phyloP scores from a whole-genome alignment of 2,888 invertebrate species.

The Euplexia lucipara region DNA sequence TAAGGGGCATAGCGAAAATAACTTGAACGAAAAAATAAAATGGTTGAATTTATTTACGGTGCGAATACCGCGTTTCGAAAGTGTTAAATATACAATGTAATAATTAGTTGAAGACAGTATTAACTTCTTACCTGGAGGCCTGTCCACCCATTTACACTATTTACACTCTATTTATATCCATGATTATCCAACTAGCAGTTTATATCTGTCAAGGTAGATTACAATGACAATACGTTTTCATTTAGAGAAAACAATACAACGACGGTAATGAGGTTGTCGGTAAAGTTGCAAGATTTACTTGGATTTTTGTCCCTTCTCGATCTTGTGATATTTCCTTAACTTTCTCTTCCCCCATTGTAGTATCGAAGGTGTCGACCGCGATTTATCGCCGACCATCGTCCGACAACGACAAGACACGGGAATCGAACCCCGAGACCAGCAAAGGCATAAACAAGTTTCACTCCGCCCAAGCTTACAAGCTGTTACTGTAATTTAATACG shows the following conservation, averaged over 20 bases:
- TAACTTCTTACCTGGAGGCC: slow-evolving; percentile 34
- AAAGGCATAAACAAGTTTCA: slow-evolving; percentile 75
- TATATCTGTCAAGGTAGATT: slow-evolving; percentile 53
- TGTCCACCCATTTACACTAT: slow-evolving; percentile 53
- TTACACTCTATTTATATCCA: slow-evolving; percentile 59
- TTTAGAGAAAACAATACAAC: slow-evolving; percentile 66
- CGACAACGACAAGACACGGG: slow-evolving; percentile 82
- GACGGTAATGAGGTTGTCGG: slow-evolving; percentile 58
- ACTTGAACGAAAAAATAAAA: slow-evolving; percentile 16
- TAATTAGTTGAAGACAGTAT: slow-evolving; percentile 47
- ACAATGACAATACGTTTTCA: slow-evolving; percentile 58
- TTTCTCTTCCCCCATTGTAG: slow-evolving; percentile 88
- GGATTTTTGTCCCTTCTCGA: slow-evolving; percentile 75
- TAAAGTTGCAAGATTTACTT: slow-evolving; percentile 67
- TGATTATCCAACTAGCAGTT: slow-evolving; percentile 49
- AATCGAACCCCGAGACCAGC: slow-evolving; percentile 80
- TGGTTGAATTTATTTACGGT: slow-evolving; percentile 5
- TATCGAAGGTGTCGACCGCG: slow-evolving; percentile 83
- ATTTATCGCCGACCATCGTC: slow-evolving; percentile 85
- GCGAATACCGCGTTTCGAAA: slow-evolving; percentile 25
- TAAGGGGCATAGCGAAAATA: slow-evolving; percentile 31
- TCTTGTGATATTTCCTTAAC: slow-evolving; percentile 81
- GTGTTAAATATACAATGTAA: slow-evolving; percentile 52
- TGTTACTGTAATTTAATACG: slow-evolving; percentile 63
- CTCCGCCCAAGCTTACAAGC: slow-evolving; percentile 63